A percentile compares a stretch with the other conserved stretches of the same genome.
These are phyloP conservation scores for Watsonalla cultraria DNA, from an alignment of 2,888 invertebrate genomes.

Conservation along the genomic window DNA sequence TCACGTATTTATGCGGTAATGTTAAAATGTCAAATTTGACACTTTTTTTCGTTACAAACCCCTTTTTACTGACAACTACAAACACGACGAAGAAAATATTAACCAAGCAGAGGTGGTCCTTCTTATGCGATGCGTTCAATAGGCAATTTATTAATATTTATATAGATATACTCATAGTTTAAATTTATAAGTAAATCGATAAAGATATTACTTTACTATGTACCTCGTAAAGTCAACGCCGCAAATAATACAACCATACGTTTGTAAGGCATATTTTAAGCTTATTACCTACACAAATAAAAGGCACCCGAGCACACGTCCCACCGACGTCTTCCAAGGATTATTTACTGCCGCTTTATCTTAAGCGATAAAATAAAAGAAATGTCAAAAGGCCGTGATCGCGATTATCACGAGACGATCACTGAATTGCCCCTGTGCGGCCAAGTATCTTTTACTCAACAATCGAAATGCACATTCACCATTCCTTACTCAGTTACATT, in stretches of 20 bases:
- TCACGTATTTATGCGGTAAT: too few relatives aligned
- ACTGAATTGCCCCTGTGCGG: conserved; percentile 53
- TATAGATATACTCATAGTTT: too few relatives aligned
- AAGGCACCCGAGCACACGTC: conserved; percentile 62
- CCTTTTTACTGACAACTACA: too few relatives aligned
- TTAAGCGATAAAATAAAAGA: conserved; percentile 74
- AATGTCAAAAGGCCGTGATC: conserved; percentile 68
- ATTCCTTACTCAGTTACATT: conserved; percentile 14
- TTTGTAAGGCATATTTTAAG: conserved; percentile 42
- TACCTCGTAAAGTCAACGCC: conserved; percentile 8
- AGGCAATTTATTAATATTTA: too few relatives aligned
- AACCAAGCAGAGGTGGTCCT: too few relatives aligned
- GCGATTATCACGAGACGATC: conserved; percentile 71
- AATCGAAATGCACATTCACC: conserved; percentile 16
- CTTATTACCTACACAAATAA: conserved; percentile 66
- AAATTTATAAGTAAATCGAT: too few relatives aligned
- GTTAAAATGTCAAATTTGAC: too few relatives aligned
- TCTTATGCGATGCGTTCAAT: too few relatives aligned
- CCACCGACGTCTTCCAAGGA: conserved; percentile 53
- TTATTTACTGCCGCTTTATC: conserved; percentile 75
- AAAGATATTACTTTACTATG: too few relatives aligned
- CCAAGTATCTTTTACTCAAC: conserved; percentile 18
- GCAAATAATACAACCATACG: conserved; percentile 52
- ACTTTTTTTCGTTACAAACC: too few relatives aligned
- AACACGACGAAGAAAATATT: too few relatives aligned